Base-by-base conservation (phyloP, 2,797 vertebrate species). In the Sebastes trivittatus region DNA sequence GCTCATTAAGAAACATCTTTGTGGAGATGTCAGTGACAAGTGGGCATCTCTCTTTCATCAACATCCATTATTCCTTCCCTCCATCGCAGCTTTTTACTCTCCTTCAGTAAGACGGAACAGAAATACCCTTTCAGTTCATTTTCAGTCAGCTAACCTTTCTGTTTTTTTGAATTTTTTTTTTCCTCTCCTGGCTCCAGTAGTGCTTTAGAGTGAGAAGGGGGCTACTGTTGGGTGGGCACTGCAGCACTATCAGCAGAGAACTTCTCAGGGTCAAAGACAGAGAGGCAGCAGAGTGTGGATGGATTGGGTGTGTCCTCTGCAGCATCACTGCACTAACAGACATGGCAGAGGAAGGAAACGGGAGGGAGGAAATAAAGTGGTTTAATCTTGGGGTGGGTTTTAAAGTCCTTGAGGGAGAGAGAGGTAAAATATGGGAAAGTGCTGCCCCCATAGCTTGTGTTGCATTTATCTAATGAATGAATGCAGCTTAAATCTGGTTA, bases 281-380 rank as follows among this genome's bases (percentile, higher is more conserved):
- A 42, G 83, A 66, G 61, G 78, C 81, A 81, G 89, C 83, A 55
- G 75, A 83, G 83, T 55, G 69, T 75, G 78, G 61, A 82, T 90
- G 92, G 94, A 82, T 90, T 90, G 92, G 94, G 93, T 90, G 93
- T 94, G 93, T 92, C 93, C 90, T 83, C 93, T 95, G 93, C 94
- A 93, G 93, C 89, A 92, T 87, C 86, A 20, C 91, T 89, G 91
- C 90, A 89, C 81, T 85, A 69, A 85, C 85, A 82, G 75, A 84
- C 86, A 77, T 29, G 68, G 8, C 32, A 83, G 60, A 85, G 74
- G 62, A 25, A 81, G 86, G 72, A 86, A 76, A 63, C 58, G 10
- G 60, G 75, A 76, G 66, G 68, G 76, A 80, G 71, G 76, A 80
- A 77, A 68, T 29, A 38, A 77, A 88, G 80, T 74, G 87, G 61